phyloP scores from a whole-genome alignment of 2,888 invertebrate species.

The Nephrotoma appendiculata region DNA sequence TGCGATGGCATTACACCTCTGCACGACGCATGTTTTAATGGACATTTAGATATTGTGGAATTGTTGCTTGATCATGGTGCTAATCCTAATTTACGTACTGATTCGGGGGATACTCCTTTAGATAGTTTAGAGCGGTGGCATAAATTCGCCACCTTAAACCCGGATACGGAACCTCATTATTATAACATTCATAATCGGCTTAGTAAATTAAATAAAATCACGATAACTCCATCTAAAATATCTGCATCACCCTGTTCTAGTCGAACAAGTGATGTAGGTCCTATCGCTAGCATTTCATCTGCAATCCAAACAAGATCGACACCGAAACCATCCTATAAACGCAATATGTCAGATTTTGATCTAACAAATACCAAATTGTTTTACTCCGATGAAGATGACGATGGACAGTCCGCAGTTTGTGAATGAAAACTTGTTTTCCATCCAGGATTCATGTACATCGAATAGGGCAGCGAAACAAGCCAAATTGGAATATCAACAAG shows the following conservation, averaged over 20 bases:
- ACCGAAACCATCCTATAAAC: not conserved
- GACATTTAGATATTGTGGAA: slow-evolving; percentile 62
- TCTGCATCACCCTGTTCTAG: slow-evolving; percentile 16
- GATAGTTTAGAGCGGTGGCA: slow-evolving; percentile 59
- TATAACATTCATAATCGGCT: slow-evolving; percentile 36
- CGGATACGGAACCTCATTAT: slow-evolving; percentile 41
- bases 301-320: slow-evolving; percentile 6
- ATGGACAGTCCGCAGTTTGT: too few species aligned
- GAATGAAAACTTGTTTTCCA: not conserved
- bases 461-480: not conserved
- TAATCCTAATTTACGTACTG: slow-evolving; percentile 51
- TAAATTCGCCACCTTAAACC: slow-evolving; percentile 36
- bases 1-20: slow-evolving; percentile 81
- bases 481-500: slow-evolving; percentile 5
- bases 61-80: slow-evolving; percentile 67
- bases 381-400: not conserved
- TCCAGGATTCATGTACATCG: not conserved
- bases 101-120: slow-evolving; percentile 61
- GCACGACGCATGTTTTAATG: slow-evolving; percentile 80
- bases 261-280: not conserved
- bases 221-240: slow-evolving; percentile 36
- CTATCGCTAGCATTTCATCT: slow-evolving; percentile 10
- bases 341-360: not conserved
- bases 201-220: not conserved
- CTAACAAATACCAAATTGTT: not conserved